Base-by-base conservation (phyloP, 2,888 invertebrate species). In the Spodoptera exigua region DNA sequence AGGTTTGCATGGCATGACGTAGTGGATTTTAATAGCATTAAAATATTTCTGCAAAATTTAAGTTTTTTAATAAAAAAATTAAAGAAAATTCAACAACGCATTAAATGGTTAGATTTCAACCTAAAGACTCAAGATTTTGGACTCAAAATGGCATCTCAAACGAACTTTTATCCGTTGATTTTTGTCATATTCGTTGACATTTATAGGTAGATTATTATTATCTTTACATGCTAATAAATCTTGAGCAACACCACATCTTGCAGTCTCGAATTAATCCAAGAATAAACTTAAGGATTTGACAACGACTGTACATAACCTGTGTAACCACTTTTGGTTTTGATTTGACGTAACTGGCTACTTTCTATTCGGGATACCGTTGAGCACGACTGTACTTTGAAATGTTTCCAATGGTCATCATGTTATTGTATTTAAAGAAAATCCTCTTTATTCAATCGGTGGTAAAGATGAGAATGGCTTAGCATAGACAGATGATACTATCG, bases 271-370 rank as follows among this genome's bases (percentile, higher is more conserved):
- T 37, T 41, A 41, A 63, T 49, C 36, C n/a, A 46, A 49, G n/a
- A 63, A 63, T n/a, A 54, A 41, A 14, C 35, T 18, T n/a, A 14
- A 44, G 12, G 35, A 55, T 53, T 61, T 49, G 70, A 52, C 58
- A 45, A 34, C 49, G 66, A 62, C 58, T 74, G 74, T 69, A 74
- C 76, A 4, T 2, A 48, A 68, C 74, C 62, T 51, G 76, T 66
- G 64, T 54, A 63, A 70, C 86, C 82, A 85, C 85, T 84, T 85
- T 86, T 87, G 81, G 80, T 87, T 88, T 86, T 84, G 62, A 69
- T 70, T 71, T 78, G 76, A 73, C 60, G 68, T 60, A 73, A 74
- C 49, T 63, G 70, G 48, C 68, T 66, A 71, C 81, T 78, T 82
- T 79, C 79, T 79, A 78, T 70, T 74, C 58, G 61, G 67, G 49